phyloP scores from a whole-genome alignment of 2,888 invertebrate genomes.

The Melikaiella ostensackeni region DNA sequence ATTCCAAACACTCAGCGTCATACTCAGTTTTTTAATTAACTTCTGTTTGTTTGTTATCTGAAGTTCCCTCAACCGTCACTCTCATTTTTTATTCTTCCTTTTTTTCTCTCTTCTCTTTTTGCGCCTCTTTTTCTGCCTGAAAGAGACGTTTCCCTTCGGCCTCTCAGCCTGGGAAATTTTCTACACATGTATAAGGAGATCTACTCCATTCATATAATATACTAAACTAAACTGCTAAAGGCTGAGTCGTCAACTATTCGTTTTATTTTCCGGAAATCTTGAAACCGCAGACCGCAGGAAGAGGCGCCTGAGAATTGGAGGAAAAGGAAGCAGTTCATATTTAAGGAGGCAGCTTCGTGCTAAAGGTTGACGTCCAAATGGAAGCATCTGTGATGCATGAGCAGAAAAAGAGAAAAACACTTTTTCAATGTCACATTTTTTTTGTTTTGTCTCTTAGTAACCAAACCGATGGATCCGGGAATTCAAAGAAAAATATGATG shows the following conservation, averaged over 20 bases:
- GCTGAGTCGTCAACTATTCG: conserved; percentile 31
- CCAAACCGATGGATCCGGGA: conserved; percentile 20
- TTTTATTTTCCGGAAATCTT: conserved; percentile 35
- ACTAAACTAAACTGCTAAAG: not conserved
- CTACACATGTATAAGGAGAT: not conserved
- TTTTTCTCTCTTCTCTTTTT: not conserved
- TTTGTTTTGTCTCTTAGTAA: conserved; percentile 31
- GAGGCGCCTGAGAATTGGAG: conserved; percentile 36
- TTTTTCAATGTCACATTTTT: conserved; percentile 27
- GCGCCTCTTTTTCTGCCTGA: not conserved
- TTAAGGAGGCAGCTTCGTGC: conserved; percentile 29
- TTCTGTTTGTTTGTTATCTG: conserved; percentile 29
- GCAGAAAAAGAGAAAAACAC: conserved; percentile 22
- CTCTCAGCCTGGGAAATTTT: not conserved
- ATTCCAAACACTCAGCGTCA: conserved; percentile 37
- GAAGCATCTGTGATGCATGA: conserved; percentile 37
- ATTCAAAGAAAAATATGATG: conserved; percentile 30
- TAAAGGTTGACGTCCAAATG: conserved; percentile 36
- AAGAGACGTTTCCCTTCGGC: not conserved
- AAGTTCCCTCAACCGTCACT: conserved; percentile 2
- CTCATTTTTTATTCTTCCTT: not conserved
- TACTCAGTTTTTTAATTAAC: conserved; percentile 28
- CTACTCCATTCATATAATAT: conserved; percentile 3
- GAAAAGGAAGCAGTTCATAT: conserved; percentile 38
- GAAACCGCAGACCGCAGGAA: conserved; percentile 12